phyloP scores from a whole-genome alignment of 2,113 vertebrate species.

The Spea bombifrons region DNA sequence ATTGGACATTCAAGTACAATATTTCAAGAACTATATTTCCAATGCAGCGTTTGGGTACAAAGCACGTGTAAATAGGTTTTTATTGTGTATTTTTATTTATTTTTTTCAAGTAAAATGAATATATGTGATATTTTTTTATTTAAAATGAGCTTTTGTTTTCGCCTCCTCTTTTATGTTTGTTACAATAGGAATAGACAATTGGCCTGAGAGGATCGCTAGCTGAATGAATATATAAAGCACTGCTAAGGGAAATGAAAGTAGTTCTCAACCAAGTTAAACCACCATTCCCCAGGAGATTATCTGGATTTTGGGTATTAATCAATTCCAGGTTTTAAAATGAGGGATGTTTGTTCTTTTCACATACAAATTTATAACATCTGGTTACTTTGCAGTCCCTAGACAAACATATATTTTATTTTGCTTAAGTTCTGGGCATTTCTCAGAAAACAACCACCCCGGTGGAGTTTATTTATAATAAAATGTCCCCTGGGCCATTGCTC shows the following conservation, averaged over 20 bases:
- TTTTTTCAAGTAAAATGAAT: too few relatives aligned
- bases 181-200: not conserved
- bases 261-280: conserved; percentile 10
- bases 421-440: not conserved
- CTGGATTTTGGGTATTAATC: not conserved
- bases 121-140: too few relatives aligned
- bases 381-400: not conserved
- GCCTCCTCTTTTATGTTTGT: too few relatives aligned
- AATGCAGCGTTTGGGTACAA: too few relatives aligned
- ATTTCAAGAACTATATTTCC: too few relatives aligned
- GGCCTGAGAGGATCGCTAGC: not conserved
- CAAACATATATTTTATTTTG: not conserved
- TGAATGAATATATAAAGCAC: conserved; percentile 11
- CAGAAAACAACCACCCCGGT: not conserved
- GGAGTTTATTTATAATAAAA: not conserved
- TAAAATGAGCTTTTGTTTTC: too few relatives aligned
- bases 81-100: too few relatives aligned
- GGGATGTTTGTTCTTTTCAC: not conserved
- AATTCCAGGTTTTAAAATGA: not conserved
- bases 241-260: conserved; percentile 8
- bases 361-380: not conserved
- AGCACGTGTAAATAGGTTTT: too few relatives aligned
- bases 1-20: too few relatives aligned
- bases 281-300: not conserved
- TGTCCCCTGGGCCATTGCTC: not conserved